Percentiles rank a stretch among this genome's conserved stretches.
Conservation (phyloP, 2,797 vertebrate genomes). For the Steatocranus sp. region DNA sequence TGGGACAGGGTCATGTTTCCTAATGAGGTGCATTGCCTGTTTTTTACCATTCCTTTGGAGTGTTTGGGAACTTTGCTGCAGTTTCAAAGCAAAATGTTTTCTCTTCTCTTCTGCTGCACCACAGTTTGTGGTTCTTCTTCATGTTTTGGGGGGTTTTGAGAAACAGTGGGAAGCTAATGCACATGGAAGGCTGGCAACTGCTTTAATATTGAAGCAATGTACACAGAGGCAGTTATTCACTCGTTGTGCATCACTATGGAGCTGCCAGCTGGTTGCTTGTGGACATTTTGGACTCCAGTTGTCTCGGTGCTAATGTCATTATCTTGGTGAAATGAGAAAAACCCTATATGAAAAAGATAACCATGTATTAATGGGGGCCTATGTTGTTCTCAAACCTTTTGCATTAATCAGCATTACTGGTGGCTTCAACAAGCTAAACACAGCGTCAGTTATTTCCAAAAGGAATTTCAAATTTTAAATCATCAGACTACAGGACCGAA, state of each 20-base stretch:
- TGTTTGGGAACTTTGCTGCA: background rate
- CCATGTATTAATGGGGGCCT: background rate
- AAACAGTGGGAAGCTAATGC: background rate
- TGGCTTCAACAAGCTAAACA: background rate
- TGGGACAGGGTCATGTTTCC: background rate
- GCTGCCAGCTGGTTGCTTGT: background rate
- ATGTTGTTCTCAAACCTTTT: background rate
- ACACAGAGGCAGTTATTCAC: background rate
- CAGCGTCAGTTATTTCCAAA: background rate
- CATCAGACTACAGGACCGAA: background rate
- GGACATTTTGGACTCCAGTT: background rate
- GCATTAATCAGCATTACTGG: background rate
- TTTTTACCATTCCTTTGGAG: background rate
- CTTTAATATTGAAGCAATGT: background rate
- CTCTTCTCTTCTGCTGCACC: background rate
- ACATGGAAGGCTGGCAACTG: background rate
- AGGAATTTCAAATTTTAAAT: background rate
- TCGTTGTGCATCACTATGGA: background rate
- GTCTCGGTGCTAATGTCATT: background rate
- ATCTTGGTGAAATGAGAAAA: background rate
- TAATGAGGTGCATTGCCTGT: background rate
- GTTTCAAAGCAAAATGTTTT: background rate
- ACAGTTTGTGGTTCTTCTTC: background rate
- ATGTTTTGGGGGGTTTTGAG: fast-evolving
- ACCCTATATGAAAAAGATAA: background rate